phyloP scores from a whole-genome alignment of 1,140 invertebrate genomes.

The Drosophila bocki region DNA sequence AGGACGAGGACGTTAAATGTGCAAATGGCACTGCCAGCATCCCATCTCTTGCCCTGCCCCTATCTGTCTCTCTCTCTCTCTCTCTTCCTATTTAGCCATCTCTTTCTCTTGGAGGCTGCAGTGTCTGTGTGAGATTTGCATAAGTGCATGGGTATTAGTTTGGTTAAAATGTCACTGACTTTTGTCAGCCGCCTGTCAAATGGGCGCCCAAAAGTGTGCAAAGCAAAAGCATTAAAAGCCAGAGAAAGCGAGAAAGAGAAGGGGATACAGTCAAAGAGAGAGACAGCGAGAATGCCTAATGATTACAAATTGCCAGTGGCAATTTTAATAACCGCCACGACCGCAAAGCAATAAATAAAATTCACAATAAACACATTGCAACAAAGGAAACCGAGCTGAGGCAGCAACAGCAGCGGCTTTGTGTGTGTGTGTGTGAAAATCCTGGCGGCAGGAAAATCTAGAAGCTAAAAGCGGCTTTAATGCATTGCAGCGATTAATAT shows the following conservation, averaged over 20 bases:
- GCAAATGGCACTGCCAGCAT: constrained; percentile 59
- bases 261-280: constrained; percentile 2
- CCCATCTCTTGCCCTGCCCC: background rate
- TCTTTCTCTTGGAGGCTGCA: constrained; percentile 18
- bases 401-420: constrained; percentile 21
- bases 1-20: constrained; percentile 55
- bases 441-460: constrained; percentile 61
- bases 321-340: constrained; percentile 77
- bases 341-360: constrained; percentile 78
- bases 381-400: constrained; percentile 56
- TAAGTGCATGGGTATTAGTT: constrained; percentile 76
- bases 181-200: constrained; percentile 60
- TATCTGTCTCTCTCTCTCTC: background rate
- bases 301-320: constrained; percentile 78
- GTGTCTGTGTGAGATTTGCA: constrained; percentile 64
- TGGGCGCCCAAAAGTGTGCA: constrained; percentile 47
- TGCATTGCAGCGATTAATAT: constrained; percentile 82
- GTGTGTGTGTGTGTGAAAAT: constrained; percentile 22
- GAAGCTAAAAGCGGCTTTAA: constrained; percentile 76
- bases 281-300: constrained; percentile 53
- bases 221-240: constrained; percentile 22
- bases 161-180: constrained; percentile 70
- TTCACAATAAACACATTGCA: constrained; percentile 69
- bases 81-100: background rate
- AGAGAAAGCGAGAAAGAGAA: background rate